Conservation (phyloP, 1,140 invertebrate genomes). For the Eupeodes corollae region DNA sequence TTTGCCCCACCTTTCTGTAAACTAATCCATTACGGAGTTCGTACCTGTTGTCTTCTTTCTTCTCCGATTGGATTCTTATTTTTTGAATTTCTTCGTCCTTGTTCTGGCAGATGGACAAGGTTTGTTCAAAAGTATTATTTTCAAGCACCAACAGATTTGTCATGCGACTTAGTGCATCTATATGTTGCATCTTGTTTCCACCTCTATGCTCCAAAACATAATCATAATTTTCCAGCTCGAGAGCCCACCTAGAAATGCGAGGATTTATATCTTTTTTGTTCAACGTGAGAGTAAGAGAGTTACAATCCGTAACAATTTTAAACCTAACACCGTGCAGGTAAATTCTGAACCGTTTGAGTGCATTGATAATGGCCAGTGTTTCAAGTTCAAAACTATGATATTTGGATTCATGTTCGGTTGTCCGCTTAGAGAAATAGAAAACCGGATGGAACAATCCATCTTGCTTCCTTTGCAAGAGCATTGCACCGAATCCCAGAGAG, state of each 20-base stretch:
- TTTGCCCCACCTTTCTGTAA: slow-evolving; percentile 21
- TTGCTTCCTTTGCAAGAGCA: too few species aligned
- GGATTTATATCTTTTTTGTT: slow-evolving; percentile 28
- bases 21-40: slow-evolving; percentile 4
- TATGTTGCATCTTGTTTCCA: too few species aligned
- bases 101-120: not conserved
- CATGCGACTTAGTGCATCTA: slow-evolving; percentile 13
- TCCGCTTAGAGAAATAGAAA: too few species aligned
- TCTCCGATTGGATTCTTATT: not conserved
- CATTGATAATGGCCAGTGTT: too few species aligned
- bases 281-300: slow-evolving; percentile 30
- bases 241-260: slow-evolving; percentile 27
- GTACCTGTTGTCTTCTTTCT: not conserved
- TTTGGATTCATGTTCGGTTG: too few species aligned
- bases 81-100: not conserved
- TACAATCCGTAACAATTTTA: too few species aligned
- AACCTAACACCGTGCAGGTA: too few species aligned
- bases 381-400: too few species aligned
- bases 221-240: slow-evolving; percentile 10
- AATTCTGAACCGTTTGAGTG: too few species aligned
- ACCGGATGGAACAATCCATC: too few species aligned
- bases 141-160: not conserved
- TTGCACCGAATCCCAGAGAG: too few species aligned
- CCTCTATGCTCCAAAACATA: slow-evolving; percentile 3
- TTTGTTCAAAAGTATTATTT: not conserved